Evolutionary conservation across 2,113 vertebrate species (phyloP), one percentile per base, ranked within the genome.

Genomic region (Phrynocephalus versicolor): DNA sequence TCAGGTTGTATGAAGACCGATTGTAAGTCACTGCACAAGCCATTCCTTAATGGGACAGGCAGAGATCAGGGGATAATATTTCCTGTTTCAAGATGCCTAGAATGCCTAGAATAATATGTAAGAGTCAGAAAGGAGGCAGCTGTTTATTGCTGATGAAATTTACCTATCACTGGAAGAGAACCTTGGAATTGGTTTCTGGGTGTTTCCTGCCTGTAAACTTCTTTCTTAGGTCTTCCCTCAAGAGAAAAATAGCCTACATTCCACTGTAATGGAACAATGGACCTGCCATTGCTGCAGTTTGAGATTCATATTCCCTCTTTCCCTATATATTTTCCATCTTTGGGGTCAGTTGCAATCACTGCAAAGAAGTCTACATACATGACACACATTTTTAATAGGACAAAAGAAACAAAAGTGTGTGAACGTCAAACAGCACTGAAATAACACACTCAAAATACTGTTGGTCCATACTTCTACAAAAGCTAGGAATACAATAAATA

Each of bases 21-120:
- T 0, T 6, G n/a, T 25, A 85, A 65, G 16, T 2, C 1, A 3
- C 23, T 62, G 37, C 0, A 37, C 55, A 64, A 55, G 70, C 18
- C 39, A 35, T 78, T 25, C 57, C 58, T n/a, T 62, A 41, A 79
- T 23, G 13, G 51, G n/a, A 51, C 41, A 51, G 55, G 67, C 30
- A n/a, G n/a, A 41, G n/a, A n/a, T n/a, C n/a, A n/a, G 41, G 21
- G 39, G 5, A 45, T 33, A 15, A 82, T 19, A 77, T 27, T 39
- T 79, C 64, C n/a, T n/a, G n/a, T n/a, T n/a, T n/a, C n/a, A n/a
- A 79, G 65, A 85, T 85, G 58, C 73, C 41, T 65, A n/a, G 69
- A n/a, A 41, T 84, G 58, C 62, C 18, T 70, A 78, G 33, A 37
- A 70, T 55, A 85, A 79, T 70, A 37, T 27, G 4, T 57, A 30